Evolutionary conservation across 2,888 invertebrate genomes (phyloP), one percentile per base, ranked within the genome.

Genomic region (Tipula lateralis): DNA sequence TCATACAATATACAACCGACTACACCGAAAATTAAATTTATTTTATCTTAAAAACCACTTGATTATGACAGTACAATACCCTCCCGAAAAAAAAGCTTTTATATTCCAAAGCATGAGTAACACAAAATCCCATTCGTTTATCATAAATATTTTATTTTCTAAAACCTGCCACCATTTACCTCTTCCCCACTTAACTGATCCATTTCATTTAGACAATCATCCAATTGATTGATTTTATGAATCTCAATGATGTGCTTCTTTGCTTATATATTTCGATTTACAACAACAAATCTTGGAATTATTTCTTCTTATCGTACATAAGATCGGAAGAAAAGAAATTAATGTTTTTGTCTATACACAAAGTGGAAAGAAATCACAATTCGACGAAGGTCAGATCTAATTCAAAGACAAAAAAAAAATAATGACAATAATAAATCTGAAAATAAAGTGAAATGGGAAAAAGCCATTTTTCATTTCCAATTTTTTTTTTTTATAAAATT

Each of bases 161-260:
- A n/a, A n/a, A n/a, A 24, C 24, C 24, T 24, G 24, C 24, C 66
- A 5, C 9, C 66, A n/a, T n/a, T n/a, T n/a, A 9, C 44, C 44
- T 44, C 36, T 6, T 12, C 39, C 39, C 12, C 12, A 9, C 36
- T 36, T 36, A 66, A 66, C 24, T 9, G 24, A 24, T 9, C 19
- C 19, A 66, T 24, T 66, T 66, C 66, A 66, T 66, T 66, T 66
- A 66, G 66, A 66, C 66, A 66, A 66, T 66, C 66, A 66, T 66
- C 66, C 24, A 66, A 66, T 66, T 66, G 66, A 66, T 66, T 66
- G 66, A 66, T 66, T 66, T 66, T 66, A 66, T 66, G 66, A 66
- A 66, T 66, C 24, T 24, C 66, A 66, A 66, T 66, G 66, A 24
- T 66, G 66, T 66, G 66, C 24, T 66, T 24, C 66, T 66, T 66